These are phyloP conservation scores for Azemiops feae DNA, from an alignment of 2,113 vertebrate species.

Conservation along the genomic window DNA sequence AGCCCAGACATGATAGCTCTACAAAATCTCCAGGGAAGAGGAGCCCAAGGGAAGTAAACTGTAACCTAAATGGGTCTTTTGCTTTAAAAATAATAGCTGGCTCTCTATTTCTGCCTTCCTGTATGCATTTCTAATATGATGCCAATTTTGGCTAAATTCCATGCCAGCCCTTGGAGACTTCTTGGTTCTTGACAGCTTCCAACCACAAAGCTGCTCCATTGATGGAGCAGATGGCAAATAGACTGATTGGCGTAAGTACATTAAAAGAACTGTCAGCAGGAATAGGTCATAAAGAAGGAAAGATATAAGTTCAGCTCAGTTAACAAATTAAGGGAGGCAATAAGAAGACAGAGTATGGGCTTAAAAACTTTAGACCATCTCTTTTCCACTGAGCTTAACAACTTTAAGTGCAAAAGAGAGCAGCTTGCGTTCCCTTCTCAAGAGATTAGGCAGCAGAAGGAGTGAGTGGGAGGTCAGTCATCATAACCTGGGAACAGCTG, in stretches of 20 bases:
- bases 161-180: neutral
- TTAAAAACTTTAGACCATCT: constrained; percentile 4
- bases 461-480: constrained; percentile 12
- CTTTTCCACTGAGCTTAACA: neutral
- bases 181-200: neutral
- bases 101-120: neutral
- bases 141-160: neutral
- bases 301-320: neutral
- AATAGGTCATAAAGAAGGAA: neutral
- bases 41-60: neutral
- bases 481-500: constrained; percentile 10
- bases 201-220: neutral
- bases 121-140: neutral
- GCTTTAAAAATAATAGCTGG: neutral
- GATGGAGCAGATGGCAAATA: neutral
- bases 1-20: neutral
- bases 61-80: neutral
- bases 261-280: neutral
- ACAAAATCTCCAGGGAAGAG: neutral
- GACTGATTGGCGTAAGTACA: neutral
- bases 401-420: constrained; percentile 14
- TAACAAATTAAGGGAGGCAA: neutral
- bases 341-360: neutral
- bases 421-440: constrained; percentile 10
- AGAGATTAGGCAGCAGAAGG: constrained; percentile 13